Conservation (phyloP, 2,888 invertebrate genomes). For the Trachelus troglodyta region DNA sequence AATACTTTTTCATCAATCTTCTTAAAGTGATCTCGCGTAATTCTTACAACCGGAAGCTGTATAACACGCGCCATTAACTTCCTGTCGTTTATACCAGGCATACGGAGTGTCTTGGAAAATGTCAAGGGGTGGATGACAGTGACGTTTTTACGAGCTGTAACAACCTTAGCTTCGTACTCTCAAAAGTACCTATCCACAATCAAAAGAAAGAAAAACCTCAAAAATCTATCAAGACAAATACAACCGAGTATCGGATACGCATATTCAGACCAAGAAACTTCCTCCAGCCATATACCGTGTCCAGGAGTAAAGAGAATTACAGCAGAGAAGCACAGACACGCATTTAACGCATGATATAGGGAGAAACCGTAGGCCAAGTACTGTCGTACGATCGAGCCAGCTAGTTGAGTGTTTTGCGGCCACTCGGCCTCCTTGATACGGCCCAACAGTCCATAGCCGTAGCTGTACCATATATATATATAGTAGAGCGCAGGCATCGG, state of each 20-base stretch:
- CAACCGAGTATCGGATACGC: not conserved
- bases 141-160: conserved; percentile 37
- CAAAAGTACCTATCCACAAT: not conserved
- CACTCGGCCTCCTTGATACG: not conserved
- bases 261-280: not conserved
- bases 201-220: not conserved
- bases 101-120: not conserved
- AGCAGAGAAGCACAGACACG: conserved; percentile 11
- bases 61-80: not conserved
- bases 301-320: not conserved
- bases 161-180: conserved; percentile 24
- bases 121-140: conserved; percentile 32
- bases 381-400: conserved; percentile 22
- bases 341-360: conserved; percentile 39
- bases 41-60: not conserved
- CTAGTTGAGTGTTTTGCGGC: not conserved
- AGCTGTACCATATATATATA: not conserved
- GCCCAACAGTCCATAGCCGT: too few species aligned
- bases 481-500: not conserved
- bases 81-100: not conserved
- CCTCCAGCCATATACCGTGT: not conserved
- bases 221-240: not conserved
- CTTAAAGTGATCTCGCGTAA: not conserved
- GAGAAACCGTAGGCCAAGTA: conserved; percentile 31
- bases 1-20: not conserved